Percentiles rank a stretch among this genome's conserved stretches.
phyloP scores from a whole-genome alignment of 2,113 vertebrate species.

The Oxygymnocypris stewartii region DNA sequence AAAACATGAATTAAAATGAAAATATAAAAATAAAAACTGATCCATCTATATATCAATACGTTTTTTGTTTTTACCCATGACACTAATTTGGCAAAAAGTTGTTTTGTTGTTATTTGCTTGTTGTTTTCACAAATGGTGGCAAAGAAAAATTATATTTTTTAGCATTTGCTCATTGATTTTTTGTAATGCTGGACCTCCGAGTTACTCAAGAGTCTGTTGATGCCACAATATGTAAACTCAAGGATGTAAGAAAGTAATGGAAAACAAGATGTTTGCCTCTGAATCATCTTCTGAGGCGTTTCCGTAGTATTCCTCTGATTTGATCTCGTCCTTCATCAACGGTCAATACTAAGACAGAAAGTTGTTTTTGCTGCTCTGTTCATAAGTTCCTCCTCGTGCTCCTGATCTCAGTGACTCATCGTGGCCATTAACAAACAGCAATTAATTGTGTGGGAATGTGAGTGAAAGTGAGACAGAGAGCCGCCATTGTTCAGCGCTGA shows the following conservation, averaged over 20 bases:
- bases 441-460: conserved; percentile 31
- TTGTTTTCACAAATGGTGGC: no score
- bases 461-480: conserved; percentile 24
- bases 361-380: neutral
- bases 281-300: neutral
- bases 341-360: neutral
- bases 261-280: neutral
- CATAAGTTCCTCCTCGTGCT: conserved; percentile 5
- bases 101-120: no score
- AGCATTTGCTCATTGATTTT: neutral
- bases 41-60: no score
- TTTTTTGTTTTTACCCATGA: no score
- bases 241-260: neutral
- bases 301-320: neutral
- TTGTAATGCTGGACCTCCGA: neutral
- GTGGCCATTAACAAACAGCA: conserved; percentile 27
- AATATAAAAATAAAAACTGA: no score
- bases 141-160: no score
- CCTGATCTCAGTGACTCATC: conserved; percentile 11
- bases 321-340: neutral
- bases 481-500: neutral
- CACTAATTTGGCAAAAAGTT: no score
- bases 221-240: neutral
- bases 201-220: neutral
- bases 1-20: no score